These are phyloP conservation scores for Nibea albiflora DNA, from an alignment of 2,113 vertebrate species.

Conservation along the genomic window DNA sequence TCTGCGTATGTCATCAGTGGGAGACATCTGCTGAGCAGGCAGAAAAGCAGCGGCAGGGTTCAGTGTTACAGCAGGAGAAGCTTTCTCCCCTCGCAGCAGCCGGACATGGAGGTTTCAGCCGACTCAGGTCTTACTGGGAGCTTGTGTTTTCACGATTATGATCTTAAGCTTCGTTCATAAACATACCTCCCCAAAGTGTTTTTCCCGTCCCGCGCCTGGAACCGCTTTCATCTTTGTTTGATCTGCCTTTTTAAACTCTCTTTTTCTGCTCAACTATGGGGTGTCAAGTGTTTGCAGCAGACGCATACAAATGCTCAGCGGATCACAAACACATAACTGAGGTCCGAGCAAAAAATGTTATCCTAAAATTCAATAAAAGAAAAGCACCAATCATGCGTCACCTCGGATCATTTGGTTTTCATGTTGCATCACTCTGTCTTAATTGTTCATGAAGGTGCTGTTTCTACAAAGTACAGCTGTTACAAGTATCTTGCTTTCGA, in stretches of 20 bases:
- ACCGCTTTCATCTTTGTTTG: slow-evolving; percentile 66
- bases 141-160: slow-evolving; percentile 70
- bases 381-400: background rate
- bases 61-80: slow-evolving; percentile 49
- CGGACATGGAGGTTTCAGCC: slow-evolving; percentile 11
- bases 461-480: background rate
- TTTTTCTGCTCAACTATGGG: background rate
- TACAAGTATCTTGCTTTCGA: background rate
- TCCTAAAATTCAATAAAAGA: background rate
- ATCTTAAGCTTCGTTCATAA: slow-evolving; percentile 73
- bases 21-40: slow-evolving; percentile 71
- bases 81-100: slow-evolving; percentile 21
- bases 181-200: slow-evolving; percentile 66
- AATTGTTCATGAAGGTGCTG: background rate
- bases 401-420: background rate
- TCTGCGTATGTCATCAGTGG: slow-evolving; percentile 59
- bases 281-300: background rate
- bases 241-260: slow-evolving; percentile 14
- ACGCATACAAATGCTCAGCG: slow-evolving; percentile 1
- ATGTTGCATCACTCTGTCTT: background rate
- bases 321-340: no score
- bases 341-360: background rate
- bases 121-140: slow-evolving; percentile 43
- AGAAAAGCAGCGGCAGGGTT: slow-evolving; percentile 57
- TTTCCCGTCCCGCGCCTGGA: slow-evolving; percentile 38